A percentile compares a stretch with the other conserved stretches of the same genome.
Conservation (phyloP, 2,113 vertebrate genomes). For the Garra rufa region DNA sequence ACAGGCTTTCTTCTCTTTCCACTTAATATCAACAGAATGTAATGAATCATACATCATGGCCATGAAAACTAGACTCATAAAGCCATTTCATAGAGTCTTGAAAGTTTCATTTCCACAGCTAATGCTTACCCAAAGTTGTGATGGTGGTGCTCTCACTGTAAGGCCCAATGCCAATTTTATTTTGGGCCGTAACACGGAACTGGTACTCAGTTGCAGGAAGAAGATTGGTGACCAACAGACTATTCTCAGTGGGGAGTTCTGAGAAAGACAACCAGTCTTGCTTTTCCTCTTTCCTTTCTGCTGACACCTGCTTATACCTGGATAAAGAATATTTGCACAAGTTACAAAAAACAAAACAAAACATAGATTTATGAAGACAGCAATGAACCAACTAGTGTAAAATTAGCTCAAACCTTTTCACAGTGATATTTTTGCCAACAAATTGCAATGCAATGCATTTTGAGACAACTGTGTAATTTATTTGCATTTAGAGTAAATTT, state of each 20-base stretch:
- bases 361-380: neutral
- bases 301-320: conserved; percentile 82
- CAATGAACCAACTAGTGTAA: neutral
- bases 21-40: neutral
- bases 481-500: neutral
- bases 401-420: neutral
- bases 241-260: conserved; percentile 72
- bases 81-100: neutral
- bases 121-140: conserved; percentile 81
- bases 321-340: neutral
- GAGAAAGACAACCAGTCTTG: conserved; percentile 86
- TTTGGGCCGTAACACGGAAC: conserved; percentile 92
- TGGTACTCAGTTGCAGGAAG: conserved; percentile 85
- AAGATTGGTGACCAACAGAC: conserved; percentile 82
- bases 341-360: neutral
- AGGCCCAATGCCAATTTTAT: conserved; percentile 90
- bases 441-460: neutral
- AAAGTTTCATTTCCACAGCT: conserved; percentile 18
- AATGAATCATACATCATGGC: neutral
- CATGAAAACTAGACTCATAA: neutral
- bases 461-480: too few species aligned
- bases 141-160: conserved; percentile 87
- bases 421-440: neutral
- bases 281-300: conserved; percentile 64
- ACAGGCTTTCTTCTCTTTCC: neutral